Evolutionary conservation across 92 coral and sea anemone species (phyloP), one percentile per base, ranked within the genome.

Genomic region (Isaurus tuberculatus): DNA sequence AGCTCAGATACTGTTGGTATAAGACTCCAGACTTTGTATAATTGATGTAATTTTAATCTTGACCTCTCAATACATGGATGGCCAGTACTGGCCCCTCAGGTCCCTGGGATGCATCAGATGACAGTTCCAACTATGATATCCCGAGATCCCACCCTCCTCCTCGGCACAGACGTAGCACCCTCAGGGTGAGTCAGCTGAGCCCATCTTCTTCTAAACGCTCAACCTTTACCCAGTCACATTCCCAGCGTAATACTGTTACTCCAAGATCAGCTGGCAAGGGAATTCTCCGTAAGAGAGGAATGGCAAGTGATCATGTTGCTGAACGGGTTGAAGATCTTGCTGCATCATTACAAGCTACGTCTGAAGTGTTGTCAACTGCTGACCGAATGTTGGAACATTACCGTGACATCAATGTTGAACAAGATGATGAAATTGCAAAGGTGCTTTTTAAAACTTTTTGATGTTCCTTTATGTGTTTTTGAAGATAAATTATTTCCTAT

Each of bases 311-410:
- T 30, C 87, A 85, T 78, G 95, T 92, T 49, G 94, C 89, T 25
- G 98, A 97, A 30, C 90, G 91, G 77, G 98, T 97, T 16, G 94
- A 97, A 48, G 98, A 97, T 84, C 92, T 97, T 57, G 92, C 99
- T 34, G 94, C 99, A 44, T 97, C 99, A 19, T 82, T 97, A 69
- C 97, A 94, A 65, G 99, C 99, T 3, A 94, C 99, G 13, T 91
- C 98, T 27, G 99, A 97, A 71, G 99, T 97, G 79, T 78, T 97
- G 75, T 94, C 99, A 17, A 97, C 99, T 7, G 99, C 99, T 25
- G 99, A 97, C 85, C 98, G 99, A 40, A 97, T 97, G 99, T 85
- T 97, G 73, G 99, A 97, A 51, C 99, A 97, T 73, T 97, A 97
- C 83, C 88, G 99, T 25, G 95, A 90, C 75, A 94, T 97, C 20